Evolutionary conservation across 2,888 invertebrate genomes (phyloP).

Genomic region (Icerya purchasi): DNA sequence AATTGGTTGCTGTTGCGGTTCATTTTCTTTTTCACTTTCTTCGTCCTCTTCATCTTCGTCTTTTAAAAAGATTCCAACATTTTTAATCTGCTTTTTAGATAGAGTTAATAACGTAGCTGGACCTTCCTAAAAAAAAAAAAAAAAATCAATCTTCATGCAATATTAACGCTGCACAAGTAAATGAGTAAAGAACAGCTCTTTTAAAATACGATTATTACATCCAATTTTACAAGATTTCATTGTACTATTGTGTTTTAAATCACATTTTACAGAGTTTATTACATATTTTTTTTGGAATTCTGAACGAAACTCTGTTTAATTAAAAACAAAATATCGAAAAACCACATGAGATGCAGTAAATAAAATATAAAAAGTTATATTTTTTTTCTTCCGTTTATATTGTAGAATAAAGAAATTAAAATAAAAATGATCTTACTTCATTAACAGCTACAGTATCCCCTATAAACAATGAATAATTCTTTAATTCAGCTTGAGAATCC

Average conservation of each 20-base stretch:
- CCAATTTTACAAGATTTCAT: neutral
- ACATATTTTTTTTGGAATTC: too few relatives aligned
- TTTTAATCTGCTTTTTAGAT: conserved; percentile 85
- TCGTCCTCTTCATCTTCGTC: conserved; percentile 63
- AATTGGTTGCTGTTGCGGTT: conserved; percentile 35
- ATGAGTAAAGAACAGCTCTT: too few relatives aligned
- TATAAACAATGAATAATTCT: conserved; percentile 78
- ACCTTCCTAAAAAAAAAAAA: conserved; percentile 30
- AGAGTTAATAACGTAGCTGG: conserved; percentile 71
- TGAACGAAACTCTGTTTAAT: too few relatives aligned
- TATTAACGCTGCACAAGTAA: too few relatives aligned
- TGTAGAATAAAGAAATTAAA: too few relatives aligned
- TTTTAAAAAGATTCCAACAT: conserved; percentile 84
- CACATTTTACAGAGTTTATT: neutral
- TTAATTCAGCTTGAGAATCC: conserved; percentile 63
- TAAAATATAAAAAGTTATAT: too few relatives aligned
- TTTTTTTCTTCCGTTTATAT: too few relatives aligned
- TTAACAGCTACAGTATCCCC: conserved; percentile 94
- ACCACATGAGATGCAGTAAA: too few relatives aligned
- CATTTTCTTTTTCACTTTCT: conserved; percentile 47
- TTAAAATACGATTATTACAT: neutral
- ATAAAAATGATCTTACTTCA: conserved; percentile 45
- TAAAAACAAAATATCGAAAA: too few relatives aligned
- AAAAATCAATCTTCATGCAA: too few relatives aligned
- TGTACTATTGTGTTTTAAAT: neutral